Evolutionary conservation across 2,888 invertebrate genomes (phyloP).

Genomic region (Shargacucullia verbasci): DNA sequence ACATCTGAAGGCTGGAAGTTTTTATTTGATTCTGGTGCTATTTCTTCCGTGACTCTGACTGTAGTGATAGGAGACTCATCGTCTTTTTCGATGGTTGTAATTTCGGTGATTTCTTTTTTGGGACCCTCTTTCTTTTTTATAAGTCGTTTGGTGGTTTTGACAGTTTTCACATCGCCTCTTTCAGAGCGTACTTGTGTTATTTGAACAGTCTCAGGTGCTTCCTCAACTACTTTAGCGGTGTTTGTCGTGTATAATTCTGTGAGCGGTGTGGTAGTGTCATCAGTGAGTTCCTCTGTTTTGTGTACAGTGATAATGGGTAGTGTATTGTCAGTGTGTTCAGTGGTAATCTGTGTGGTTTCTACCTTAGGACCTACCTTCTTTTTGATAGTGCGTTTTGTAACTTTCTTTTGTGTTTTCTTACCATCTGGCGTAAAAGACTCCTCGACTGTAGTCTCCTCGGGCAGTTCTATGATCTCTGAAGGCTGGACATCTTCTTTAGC

Average conservation of each 20-base stretch:
- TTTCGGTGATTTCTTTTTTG: neutral
- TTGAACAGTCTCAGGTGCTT: slow-evolving; percentile 41
- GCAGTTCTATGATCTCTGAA: no score
- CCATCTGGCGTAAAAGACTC: no score
- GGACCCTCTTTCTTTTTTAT: neutral
- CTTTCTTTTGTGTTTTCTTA: no score
- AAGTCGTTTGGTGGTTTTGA: slow-evolving; percentile 13
- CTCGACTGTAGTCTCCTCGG: no score
- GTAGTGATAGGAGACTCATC: neutral
- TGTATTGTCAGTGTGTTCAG: slow-evolving; percentile 42
- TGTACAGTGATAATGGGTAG: slow-evolving; percentile 74
- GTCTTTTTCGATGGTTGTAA: neutral
- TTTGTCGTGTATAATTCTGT: slow-evolving; percentile 45
- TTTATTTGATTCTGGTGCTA: no score
- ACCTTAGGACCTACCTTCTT: no score
- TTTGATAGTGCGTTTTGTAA: no score
- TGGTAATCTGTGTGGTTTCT: neutral
- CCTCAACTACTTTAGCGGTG: slow-evolving; percentile 59
- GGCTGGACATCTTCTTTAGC: no score
- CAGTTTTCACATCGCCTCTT: slow-evolving; percentile 60
- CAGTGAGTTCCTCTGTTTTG: slow-evolving; percentile 63
- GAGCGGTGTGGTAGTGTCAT: slow-evolving; percentile 40
- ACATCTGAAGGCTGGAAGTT: no score
- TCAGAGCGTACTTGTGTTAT: slow-evolving; percentile 49
- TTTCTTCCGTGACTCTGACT: no score